Conservation (phyloP, 2,797 vertebrate species). For the Muscicapa comitata region DNA sequence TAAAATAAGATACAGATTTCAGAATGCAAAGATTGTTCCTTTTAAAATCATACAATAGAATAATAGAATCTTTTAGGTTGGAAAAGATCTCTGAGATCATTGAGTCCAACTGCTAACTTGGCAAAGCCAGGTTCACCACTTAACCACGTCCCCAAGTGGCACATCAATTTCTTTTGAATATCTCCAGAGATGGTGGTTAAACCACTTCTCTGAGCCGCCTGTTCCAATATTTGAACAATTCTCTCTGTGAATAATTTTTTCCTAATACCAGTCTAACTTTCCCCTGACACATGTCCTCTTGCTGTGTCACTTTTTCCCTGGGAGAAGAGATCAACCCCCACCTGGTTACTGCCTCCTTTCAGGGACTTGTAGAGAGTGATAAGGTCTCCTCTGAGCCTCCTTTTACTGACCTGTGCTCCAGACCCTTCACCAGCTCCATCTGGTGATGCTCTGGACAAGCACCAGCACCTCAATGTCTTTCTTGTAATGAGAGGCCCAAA, state of each 20-base stretch:
- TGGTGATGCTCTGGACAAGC: background rate
- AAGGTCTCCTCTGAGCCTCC: background rate
- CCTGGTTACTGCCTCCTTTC: background rate
- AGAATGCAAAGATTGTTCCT: background rate
- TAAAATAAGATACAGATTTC: background rate
- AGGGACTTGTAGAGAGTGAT: too few species aligned
- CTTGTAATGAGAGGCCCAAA: too few species aligned
- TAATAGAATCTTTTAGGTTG: background rate
- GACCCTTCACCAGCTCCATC: background rate
- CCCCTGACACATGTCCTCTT: background rate
- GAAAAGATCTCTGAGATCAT: background rate
- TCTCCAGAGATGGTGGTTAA: background rate
- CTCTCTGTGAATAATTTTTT: background rate
- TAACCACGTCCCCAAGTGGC: fast-evolving
- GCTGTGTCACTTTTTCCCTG: fast-evolving
- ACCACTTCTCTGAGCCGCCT: background rate
- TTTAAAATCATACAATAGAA: background rate
- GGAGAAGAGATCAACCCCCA: background rate
- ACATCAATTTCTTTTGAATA: background rate
- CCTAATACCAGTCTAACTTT: background rate
- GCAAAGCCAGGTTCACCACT: background rate
- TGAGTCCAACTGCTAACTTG: background rate
- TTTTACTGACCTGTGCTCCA: background rate
- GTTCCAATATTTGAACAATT: background rate
- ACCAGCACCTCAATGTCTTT: background rate